phyloP scores from a whole-genome alignment of 2,888 invertebrate genomes.

The Synergus japonicus region DNA sequence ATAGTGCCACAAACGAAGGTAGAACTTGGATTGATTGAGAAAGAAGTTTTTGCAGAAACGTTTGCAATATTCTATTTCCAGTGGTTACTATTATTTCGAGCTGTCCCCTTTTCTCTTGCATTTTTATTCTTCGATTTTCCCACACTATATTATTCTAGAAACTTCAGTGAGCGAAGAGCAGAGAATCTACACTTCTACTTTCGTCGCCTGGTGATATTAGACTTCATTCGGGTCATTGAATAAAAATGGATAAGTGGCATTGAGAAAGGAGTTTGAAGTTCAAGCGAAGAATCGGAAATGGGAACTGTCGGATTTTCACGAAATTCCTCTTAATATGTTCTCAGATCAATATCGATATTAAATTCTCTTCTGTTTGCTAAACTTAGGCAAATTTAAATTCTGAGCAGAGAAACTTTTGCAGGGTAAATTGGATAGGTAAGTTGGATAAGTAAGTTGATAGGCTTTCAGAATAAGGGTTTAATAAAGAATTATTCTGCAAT shows the following conservation, averaged over 20 bases:
- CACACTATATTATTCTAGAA: conserved; percentile 26
- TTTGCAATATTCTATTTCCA: conserved; percentile 49
- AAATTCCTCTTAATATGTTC: conserved; percentile 31
- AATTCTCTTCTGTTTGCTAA: conserved; percentile 17
- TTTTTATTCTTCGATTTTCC: conserved; percentile 8
- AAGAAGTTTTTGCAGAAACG: conserved; percentile 55
- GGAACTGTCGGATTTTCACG: conserved; percentile 34
- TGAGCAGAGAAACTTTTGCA: neutral
- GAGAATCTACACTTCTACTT: conserved; percentile 29
- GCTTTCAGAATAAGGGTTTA: neutral
- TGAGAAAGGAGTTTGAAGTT: conserved; percentile 34
- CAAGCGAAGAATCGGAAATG: conserved; percentile 38
- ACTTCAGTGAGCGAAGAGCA: conserved; percentile 3
- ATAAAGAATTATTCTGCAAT: neutral
- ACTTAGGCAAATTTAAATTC: conserved; percentile 21
- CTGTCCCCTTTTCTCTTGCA: neutral
- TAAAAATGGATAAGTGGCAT: conserved; percentile 39
- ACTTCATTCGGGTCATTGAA: conserved; percentile 36
- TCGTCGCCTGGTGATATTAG: conserved; percentile 22
- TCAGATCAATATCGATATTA: conserved; percentile 22
- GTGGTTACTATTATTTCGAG: neutral
- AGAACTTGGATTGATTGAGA: conserved; percentile 51
- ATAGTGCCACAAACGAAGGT: conserved; percentile 54
- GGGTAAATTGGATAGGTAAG: conserved; percentile 4
- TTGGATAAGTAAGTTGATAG: neutral